These are phyloP conservation scores for Thamnophis sirtalis DNA, from an alignment of 2,113 vertebrate species.

Conservation along the genomic window DNA sequence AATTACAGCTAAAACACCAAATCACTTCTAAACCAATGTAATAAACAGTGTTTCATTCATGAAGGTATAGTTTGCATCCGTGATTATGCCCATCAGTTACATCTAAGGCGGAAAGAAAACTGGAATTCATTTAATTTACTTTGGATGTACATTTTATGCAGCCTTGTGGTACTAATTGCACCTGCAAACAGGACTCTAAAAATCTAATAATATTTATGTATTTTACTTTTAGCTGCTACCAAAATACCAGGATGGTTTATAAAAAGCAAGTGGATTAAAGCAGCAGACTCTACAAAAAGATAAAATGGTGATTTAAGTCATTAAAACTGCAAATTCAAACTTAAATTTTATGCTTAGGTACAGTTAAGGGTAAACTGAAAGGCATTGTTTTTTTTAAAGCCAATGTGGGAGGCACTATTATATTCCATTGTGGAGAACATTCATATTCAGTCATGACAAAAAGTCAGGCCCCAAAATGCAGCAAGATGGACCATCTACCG, in stretches of 20 bases:
- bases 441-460: not conserved
- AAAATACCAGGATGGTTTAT: not conserved
- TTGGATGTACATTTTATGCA: constrained; percentile 9
- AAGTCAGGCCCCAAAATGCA: not conserved
- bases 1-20: not conserved
- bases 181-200: not conserved
- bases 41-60: not conserved
- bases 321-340: not conserved
- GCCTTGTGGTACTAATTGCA: not conserved
- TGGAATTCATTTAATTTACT: not conserved
- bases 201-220: not conserved
- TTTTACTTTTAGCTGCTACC: not conserved
- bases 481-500: not conserved
- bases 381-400: not conserved
- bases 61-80: not conserved
- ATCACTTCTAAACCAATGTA: not conserved
- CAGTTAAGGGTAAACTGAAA: not conserved
- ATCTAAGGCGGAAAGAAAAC: constrained; percentile 9
- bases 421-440: not conserved
- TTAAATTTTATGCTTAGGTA: not conserved
- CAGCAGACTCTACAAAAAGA: not conserved
- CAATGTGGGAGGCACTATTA: not conserved
- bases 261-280: not conserved
- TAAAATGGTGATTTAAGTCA: not conserved
- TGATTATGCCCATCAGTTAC: not conserved